phyloP scores from a whole-genome alignment of 2,888 invertebrate genomes.

The Leucania comma region DNA sequence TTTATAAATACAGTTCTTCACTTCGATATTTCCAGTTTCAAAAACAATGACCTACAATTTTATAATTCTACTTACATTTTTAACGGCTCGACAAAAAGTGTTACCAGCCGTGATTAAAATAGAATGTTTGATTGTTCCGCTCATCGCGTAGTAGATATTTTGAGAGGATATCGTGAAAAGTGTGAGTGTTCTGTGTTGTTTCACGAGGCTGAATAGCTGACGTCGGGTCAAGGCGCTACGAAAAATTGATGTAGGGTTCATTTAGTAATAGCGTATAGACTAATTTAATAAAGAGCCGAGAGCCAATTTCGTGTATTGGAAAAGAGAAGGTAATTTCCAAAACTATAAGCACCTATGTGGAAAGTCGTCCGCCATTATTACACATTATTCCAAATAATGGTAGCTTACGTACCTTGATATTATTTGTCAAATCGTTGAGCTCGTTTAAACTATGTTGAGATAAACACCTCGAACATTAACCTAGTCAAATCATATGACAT shows the following conservation, averaged over 20 bases:
- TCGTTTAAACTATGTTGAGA: too few relatives aligned
- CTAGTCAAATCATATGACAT: too few relatives aligned
- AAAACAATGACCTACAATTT: constrained; percentile 11
- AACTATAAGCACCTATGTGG: not conserved
- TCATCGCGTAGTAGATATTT: constrained; percentile 47
- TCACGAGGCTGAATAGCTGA: constrained; percentile 26
- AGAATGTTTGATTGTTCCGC: constrained; percentile 62
- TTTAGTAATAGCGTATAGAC: not conserved
- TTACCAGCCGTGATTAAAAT: constrained; percentile 46
- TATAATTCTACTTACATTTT: constrained; percentile 28
- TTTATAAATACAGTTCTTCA: too few relatives aligned
- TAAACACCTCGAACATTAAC: too few relatives aligned
- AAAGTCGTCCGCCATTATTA: not conserved
- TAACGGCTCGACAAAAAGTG: constrained; percentile 26
- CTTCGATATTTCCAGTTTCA: not conserved
- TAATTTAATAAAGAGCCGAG: not conserved
- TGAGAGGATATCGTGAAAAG: constrained; percentile 38
- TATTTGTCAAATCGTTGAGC: too few relatives aligned
- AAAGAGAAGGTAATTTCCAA: not conserved
- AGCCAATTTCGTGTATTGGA: not conserved
- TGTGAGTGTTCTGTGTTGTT: constrained; percentile 40
- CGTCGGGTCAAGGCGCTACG: constrained; percentile 44
- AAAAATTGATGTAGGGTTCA: constrained; percentile 1
- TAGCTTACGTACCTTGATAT: too few relatives aligned
- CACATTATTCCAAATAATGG: not conserved